Evolutionary conservation across 2,888 invertebrate species (phyloP), one percentile per base, ranked within the genome.

Genomic region (Morpho deidamia): DNA sequence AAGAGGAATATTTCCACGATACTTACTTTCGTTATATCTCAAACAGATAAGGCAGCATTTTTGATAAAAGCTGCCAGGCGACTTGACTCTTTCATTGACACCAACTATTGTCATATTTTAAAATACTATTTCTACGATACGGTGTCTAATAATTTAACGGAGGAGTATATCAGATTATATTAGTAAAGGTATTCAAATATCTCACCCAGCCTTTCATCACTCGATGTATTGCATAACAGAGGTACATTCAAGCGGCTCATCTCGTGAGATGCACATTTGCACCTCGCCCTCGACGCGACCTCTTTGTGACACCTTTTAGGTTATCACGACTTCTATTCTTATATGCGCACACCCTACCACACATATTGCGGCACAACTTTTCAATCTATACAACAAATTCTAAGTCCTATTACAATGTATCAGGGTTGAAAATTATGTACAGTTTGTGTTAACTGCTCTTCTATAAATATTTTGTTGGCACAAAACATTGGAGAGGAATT

Each of bases 201-300:
- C 59, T 10, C 39, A 14, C 62, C 59, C 54, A 50, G 7, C 7
- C 1, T 7, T 49, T 34, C n/a, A 3, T 42, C 8, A 8, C 42
- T 41, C 49, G 11, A n/a, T 7, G 50, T 39, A 8, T 39, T 44
- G 46, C 57, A 55, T 54, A 55, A 55, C 60, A 39, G 53, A 42
- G 55, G 62, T 58, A 64, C 62, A 61, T 62, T 64, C 55, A 57
- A 60, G 66, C 66, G 62, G 63, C 65, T 70, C 70, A 69, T 69
- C 65, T 67, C 62, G 62, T 71, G 74, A 74, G 76, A 78, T 79
- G 81, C 78, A 74, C 75, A 74, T 75, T 79, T 75, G 71, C 74
- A 72, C 72, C 67, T 55, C 59, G 61, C 60, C 61, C 60, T 64
- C 60, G 39, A 56, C 57, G 58, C 64, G 71, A 71, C 72, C 72